Percentiles rank a stretch among this genome's conserved stretches.
Evolutionary conservation across 2,797 vertebrate species (phyloP).

Genomic region (Gila robusta): DNA sequence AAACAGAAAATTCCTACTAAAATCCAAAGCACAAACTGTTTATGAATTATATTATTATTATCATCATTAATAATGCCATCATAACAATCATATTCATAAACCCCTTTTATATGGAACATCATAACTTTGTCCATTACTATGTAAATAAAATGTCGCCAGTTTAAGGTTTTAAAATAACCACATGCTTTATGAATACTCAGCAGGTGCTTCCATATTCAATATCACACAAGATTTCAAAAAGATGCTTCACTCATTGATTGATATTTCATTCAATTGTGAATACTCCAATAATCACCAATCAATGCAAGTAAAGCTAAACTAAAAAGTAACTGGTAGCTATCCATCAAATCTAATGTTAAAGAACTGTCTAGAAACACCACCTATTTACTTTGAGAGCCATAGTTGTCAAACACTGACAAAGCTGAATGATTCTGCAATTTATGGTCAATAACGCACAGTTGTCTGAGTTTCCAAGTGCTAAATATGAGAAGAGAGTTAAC

Average conservation of each 20-base stretch:
- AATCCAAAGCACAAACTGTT: not conserved
- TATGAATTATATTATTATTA: not conserved
- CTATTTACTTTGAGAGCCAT: not conserved
- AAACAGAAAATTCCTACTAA: not conserved
- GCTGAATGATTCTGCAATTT: not conserved
- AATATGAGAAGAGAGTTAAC: not conserved
- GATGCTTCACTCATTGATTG: not conserved
- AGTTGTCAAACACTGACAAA: constrained; percentile 13
- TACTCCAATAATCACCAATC: not conserved
- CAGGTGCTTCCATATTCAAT: not conserved
- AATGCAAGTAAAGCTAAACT: not conserved
- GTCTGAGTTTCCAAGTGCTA: not conserved
- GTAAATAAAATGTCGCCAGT: not conserved
- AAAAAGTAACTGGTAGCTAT: not conserved
- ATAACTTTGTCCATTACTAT: not conserved
- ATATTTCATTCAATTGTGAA: not conserved
- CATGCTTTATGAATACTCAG: no score
- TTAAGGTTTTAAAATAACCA: not conserved
- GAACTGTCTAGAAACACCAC: not conserved
- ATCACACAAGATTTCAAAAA: not conserved
- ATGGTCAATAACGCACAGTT: not conserved
- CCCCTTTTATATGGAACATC: no score
- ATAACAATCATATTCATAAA: not conserved
- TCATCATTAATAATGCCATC: not conserved
- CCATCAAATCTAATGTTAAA: not conserved